A percentile compares a stretch with the other conserved stretches of the same genome.
Conservation (phyloP, 2,888 invertebrate species). For the Tolmerus cingulatus region DNA sequence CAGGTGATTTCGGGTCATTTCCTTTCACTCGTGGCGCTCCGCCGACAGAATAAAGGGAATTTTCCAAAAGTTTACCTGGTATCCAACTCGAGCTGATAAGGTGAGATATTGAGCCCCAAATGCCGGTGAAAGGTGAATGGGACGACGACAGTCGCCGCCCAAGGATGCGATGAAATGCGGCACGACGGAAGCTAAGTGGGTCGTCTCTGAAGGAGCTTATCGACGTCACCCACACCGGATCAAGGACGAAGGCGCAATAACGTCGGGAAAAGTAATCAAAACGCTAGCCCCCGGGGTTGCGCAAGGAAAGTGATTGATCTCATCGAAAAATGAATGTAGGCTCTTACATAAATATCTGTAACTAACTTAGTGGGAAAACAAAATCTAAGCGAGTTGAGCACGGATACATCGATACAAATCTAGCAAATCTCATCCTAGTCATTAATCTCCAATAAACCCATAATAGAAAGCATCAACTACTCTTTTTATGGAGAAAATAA, state of each 20-base stretch:
- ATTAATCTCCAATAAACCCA: background rate
- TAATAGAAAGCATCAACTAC: background rate
- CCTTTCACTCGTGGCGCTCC: background rate
- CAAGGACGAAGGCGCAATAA: background rate
- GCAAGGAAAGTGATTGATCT: background rate
- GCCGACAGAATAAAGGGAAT: background rate
- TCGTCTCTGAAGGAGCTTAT: background rate
- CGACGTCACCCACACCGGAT: background rate
- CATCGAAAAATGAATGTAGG: background rate
- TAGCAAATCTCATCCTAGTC: background rate
- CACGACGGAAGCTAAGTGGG: background rate
- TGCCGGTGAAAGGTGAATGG: background rate
- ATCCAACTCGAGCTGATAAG: background rate
- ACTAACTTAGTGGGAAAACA: background rate
- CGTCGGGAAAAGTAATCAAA: background rate
- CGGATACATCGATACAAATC: background rate
- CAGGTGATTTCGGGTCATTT: slow-evolving; percentile 5
- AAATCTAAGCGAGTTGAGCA: background rate
- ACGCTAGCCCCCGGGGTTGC: background rate
- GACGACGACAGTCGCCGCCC: background rate
- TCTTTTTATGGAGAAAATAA: background rate
- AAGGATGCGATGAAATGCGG: background rate
- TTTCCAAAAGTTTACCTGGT: background rate
- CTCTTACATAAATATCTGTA: background rate
- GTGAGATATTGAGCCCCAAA: background rate